A percentile compares a stretch with the other conserved stretches of the same genome.
These are phyloP conservation scores for Brachypterus glaber DNA, from an alignment of 2,888 invertebrate genomes.

Conservation along the genomic window DNA sequence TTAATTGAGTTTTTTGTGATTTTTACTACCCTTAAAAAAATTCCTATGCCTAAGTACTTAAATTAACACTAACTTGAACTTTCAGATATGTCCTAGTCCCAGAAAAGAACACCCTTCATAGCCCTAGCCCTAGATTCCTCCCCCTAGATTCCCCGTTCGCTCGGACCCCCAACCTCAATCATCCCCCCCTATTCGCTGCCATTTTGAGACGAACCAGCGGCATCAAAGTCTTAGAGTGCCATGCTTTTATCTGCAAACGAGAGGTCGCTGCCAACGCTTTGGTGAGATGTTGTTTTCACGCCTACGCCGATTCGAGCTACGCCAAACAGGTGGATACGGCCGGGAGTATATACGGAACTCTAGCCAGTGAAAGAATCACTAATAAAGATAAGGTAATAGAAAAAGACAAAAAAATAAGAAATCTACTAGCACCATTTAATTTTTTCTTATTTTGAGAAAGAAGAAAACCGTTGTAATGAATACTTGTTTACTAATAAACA, in stretches of 20 bases:
- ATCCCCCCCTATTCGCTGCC: slow-evolving; percentile 95
- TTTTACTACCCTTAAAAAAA: no score
- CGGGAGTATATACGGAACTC: slow-evolving; percentile 37
- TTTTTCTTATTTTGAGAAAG: background rate
- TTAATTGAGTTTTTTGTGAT: no score
- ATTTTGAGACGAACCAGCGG: slow-evolving; percentile 92
- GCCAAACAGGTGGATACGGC: slow-evolving; percentile 69
- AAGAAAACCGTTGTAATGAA: background rate
- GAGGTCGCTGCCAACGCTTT: slow-evolving; percentile 96
- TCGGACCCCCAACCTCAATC: slow-evolving; percentile 80
- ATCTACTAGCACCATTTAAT: background rate
- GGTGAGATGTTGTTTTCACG: slow-evolving; percentile 94
- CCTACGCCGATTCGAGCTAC: slow-evolving; percentile 92
- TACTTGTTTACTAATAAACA: background rate
- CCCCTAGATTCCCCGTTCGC: slow-evolving; percentile 95
- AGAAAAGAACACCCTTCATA: slow-evolving; percentile 41
- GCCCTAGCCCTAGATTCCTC: slow-evolving; percentile 76
- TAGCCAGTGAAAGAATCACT: slow-evolving; percentile 35
- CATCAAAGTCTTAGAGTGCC: slow-evolving; percentile 96
- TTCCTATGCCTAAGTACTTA: no score
- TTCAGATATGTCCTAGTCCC: slow-evolving; percentile 43
- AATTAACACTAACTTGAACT: no score
- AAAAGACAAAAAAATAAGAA: background rate
- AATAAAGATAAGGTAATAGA: slow-evolving; percentile 37
- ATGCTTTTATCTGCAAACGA: slow-evolving; percentile 95